Percentiles rank a stretch among this genome's conserved stretches.
phyloP scores from a whole-genome alignment of 2,888 invertebrate genomes.

The Apotomis betuletana region DNA sequence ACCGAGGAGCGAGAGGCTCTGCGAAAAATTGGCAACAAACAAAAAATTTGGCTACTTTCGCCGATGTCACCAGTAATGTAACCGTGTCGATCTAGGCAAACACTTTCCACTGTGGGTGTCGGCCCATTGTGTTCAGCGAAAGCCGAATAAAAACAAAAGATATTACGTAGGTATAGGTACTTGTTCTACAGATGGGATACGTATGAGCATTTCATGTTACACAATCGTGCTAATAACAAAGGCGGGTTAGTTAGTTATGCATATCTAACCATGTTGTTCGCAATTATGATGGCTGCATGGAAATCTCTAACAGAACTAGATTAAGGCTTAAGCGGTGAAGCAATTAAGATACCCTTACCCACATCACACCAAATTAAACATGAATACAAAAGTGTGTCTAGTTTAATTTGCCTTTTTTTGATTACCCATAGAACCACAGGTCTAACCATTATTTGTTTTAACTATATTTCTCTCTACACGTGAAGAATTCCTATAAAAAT shows the following conservation, averaged over 20 bases:
- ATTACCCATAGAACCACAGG: no score
- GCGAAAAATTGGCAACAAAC: conserved; percentile 60
- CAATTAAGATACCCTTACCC: background rate
- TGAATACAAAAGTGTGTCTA: no score
- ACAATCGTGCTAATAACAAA: conserved; percentile 41
- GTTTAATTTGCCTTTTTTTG: no score
- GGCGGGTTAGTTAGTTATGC: conserved; percentile 37
- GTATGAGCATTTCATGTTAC: conserved; percentile 38
- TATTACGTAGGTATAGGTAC: conserved; percentile 54
- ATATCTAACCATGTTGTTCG: conserved; percentile 26
- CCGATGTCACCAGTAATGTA: conserved; percentile 62
- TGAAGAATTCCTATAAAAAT: no score
- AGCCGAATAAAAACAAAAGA: conserved; percentile 72
- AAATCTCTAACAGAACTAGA: conserved; percentile 14
- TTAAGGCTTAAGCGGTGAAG: background rate
- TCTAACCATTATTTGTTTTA: no score
- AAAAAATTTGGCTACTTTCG: conserved; percentile 68
- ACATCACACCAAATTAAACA: no score
- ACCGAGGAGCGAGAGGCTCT: conserved; percentile 55
- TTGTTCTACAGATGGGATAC: conserved; percentile 45
- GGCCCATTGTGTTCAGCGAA: conserved; percentile 72
- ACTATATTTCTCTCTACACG: no score
- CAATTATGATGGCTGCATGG: conserved; percentile 18
- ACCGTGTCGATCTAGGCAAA: conserved; percentile 53
- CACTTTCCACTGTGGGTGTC: conserved; percentile 75